Conservation (phyloP, 2,888 invertebrate genomes). For the Argyra leucocephala region DNA sequence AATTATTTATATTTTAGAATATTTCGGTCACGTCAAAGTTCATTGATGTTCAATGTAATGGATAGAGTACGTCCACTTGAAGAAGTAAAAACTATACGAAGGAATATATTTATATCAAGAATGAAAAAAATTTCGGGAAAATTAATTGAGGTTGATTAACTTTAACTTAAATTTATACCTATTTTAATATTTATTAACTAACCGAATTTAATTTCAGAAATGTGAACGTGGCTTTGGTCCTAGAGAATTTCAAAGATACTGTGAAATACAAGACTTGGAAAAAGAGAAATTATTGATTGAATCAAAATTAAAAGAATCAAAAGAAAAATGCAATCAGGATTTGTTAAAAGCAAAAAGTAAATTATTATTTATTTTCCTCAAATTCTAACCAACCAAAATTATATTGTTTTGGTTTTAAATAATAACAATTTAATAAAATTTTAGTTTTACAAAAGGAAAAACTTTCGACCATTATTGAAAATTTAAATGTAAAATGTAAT, state of each 20-base stretch:
- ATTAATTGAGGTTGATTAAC: background rate
- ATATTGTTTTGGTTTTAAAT: background rate
- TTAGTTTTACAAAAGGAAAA: conserved; percentile 35
- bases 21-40: conserved; percentile 36
- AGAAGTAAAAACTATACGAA: conserved; percentile 32
- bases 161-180: background rate
- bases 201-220: conserved; percentile 19
- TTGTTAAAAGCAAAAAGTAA: conserved; percentile 36
- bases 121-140: conserved; percentile 25
- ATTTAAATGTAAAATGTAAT: conserved; percentile 28
- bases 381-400: background rate
- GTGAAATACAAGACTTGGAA: conserved; percentile 33
- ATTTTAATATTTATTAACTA: background rate
- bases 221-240: conserved; percentile 34
- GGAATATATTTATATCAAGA: conserved; percentile 36
- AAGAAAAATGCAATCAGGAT: conserved; percentile 29
- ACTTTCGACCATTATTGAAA: conserved; percentile 30
- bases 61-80: conserved; percentile 35
- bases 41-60: conserved; percentile 34
- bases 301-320: conserved; percentile 25
- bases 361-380: conserved; percentile 12
- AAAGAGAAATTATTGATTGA: conserved; percentile 27
- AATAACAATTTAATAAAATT: conserved; percentile 1
- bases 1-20: conserved; percentile 29
- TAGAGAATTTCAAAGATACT: conserved; percentile 32